Evolutionary conservation across 2,797 vertebrate genomes (phyloP).

Genomic region (Poeciliopsis infans): DNA sequence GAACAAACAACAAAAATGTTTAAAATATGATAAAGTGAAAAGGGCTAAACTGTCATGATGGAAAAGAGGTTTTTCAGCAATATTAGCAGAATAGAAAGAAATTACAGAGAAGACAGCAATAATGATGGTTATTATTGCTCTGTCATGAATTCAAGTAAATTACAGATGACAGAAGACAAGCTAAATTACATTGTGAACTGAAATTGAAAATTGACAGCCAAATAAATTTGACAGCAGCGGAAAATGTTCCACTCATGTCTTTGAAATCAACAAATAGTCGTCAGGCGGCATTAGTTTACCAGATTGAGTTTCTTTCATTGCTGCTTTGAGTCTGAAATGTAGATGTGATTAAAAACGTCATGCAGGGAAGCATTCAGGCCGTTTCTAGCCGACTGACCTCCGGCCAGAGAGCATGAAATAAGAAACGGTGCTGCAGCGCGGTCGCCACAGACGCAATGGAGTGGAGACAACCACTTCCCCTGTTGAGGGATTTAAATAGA

Average conservation of each 20-base stretch:
- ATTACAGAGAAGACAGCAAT: not conserved
- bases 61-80: not conserved
- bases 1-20: not conserved
- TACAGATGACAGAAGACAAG: not conserved
- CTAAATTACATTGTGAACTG: not conserved
- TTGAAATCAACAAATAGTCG: constrained; percentile 4
- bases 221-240: constrained; percentile 7
- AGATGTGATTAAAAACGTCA: constrained; percentile 5
- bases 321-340: constrained; percentile 6
- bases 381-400: constrained; percentile 35
- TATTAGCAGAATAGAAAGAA: not conserved
- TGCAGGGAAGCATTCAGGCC: not conserved
- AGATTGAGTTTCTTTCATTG: constrained; percentile 8
- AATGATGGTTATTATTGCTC: constrained; percentile 1
- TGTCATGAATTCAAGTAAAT: constrained; percentile 10
- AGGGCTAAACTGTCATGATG: not conserved
- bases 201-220: constrained; percentile 11
- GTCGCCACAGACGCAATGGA: constrained; percentile 1
- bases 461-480: not conserved
- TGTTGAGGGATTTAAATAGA: not conserved
- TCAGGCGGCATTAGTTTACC: not conserved
- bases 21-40: not conserved
- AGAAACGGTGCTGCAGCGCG: constrained; percentile 3
- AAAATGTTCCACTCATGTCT: constrained; percentile 2
- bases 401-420: constrained; percentile 29